Conservation (phyloP, 2,888 invertebrate species). For the Acanthosoma haemorrhoidale region DNA sequence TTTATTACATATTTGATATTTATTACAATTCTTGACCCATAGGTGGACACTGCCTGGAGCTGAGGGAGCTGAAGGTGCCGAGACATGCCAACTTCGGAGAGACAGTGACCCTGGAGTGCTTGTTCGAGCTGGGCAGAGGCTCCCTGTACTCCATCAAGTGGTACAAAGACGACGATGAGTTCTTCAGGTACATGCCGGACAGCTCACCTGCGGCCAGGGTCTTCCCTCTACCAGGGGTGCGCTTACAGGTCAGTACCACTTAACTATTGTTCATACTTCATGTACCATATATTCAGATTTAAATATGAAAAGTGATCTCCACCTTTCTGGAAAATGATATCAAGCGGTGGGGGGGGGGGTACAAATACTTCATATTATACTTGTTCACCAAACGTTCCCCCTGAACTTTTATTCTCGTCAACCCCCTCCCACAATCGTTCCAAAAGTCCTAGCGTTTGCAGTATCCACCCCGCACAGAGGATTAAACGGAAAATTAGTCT, state of each 20-base stretch:
- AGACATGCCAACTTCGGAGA: constrained; percentile 41
- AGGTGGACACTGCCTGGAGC: constrained; percentile 39
- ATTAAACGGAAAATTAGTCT: too few species aligned
- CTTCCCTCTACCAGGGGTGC: constrained; percentile 41
- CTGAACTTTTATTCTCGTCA: too few species aligned
- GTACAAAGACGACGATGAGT: constrained; percentile 44
- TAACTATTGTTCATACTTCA: not conserved
- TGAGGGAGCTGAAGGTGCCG: constrained; percentile 41
- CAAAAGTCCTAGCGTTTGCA: too few species aligned
- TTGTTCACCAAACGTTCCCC: too few species aligned
- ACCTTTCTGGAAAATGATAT: too few species aligned
- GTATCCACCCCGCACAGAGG: too few species aligned
- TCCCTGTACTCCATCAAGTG: constrained; percentile 43
- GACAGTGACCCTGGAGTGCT: constrained; percentile 41
- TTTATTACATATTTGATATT: too few species aligned
- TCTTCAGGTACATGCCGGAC: constrained; percentile 43
- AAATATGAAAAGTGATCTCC: not conserved
- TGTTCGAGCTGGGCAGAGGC: constrained; percentile 39
- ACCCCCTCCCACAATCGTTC: too few species aligned
- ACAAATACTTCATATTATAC: too few species aligned
- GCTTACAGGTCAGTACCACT: constrained; percentile 41
- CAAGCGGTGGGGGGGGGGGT: too few species aligned
- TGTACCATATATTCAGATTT: not conserved
- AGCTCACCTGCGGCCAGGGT: constrained; percentile 39
- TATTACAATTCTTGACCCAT: constrained; percentile 1